Conservation (phyloP, 2,888 invertebrate genomes). For the Diaprepes abbreviatus region DNA sequence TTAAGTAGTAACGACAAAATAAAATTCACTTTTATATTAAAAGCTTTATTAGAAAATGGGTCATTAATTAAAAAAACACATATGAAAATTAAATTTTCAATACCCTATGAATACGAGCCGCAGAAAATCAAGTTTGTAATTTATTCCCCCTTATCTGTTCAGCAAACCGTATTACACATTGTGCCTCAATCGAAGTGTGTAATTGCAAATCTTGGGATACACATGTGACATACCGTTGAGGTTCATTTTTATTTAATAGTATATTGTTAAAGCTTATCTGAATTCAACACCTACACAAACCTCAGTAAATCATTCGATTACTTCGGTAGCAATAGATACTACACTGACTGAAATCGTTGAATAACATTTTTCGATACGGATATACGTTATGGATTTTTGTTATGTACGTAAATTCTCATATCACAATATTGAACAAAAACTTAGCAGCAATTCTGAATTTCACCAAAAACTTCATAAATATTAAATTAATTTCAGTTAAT, state of each 20-base stretch:
- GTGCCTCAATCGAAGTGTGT: slow-evolving; percentile 30
- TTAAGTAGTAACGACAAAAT: no score
- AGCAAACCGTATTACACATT: slow-evolving; percentile 26
- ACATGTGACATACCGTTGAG: slow-evolving; percentile 29
- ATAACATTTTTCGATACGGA: no score
- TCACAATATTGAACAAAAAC: no score
- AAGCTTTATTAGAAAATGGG: no score
- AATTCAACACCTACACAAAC: slow-evolving; percentile 9
- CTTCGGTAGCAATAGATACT: neutral
- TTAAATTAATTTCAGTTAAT: no score
- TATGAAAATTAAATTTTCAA: no score
- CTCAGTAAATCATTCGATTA: neutral
- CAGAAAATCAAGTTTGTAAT: neutral
- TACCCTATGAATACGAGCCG: neutral
- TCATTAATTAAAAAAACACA: no score
- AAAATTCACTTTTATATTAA: no score
- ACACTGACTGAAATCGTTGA: slow-evolving; percentile 1
- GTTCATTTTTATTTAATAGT: slow-evolving; percentile 26
- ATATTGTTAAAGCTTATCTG: slow-evolving; percentile 32
- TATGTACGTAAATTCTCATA: no score
- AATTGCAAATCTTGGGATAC: slow-evolving; percentile 27
- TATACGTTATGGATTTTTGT: no score
- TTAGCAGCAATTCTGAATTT: no score
- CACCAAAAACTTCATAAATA: no score
- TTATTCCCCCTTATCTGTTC: neutral